Base-by-base conservation (phyloP, 2,113 vertebrate genomes). In the Grammomys dolichurus region DNA sequence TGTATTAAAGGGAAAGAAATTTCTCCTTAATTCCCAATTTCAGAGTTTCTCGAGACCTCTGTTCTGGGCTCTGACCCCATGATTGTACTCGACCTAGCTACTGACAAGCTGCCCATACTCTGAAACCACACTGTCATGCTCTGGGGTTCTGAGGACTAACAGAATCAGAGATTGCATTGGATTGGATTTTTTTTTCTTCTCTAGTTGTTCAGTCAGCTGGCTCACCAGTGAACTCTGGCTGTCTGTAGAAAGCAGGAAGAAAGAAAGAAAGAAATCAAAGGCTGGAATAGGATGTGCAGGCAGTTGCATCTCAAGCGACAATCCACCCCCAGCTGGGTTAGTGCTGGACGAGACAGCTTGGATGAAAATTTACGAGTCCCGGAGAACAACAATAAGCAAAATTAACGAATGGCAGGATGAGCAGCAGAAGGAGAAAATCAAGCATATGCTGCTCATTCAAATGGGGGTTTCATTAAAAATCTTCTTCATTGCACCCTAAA, bases 361-460 rank as follows among this genome's bases (percentile, higher is more conserved):
- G 48, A 40, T 33, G 95, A 95, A 98, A 97, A 97, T 97, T 76
- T 92, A 84, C 67, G 77, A 97, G 96, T 90, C 87, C 88, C 1
- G 9, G 90, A 95, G 91, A 98, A 95, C 81, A 96, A 94, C 87
- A 78, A 33, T n/a, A 80, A 97, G 65, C 90, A 96, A 96, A 97
- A 94, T 92, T 69, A 93, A 85, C 84, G 97, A 98, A 96, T 97
- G 97, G 86, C 93, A 93, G 54, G 91, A 97, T 92, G 75, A 93
- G 76, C 67, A 96, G 94, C 72, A 85, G 96, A 97, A 97, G 87
- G 97, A 88, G n/a, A 97, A 96, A 97, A 96, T 81, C 17, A 93
- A 97, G 72, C 97, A 96, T 97, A 97, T 97, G 98, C 96, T 98
- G 96, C 77, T 98, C 72, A 20, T 98, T 95, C 97, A 96, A 97